Conservation (phyloP, 2,888 invertebrate genomes). For the Morinoia aosen region DNA sequence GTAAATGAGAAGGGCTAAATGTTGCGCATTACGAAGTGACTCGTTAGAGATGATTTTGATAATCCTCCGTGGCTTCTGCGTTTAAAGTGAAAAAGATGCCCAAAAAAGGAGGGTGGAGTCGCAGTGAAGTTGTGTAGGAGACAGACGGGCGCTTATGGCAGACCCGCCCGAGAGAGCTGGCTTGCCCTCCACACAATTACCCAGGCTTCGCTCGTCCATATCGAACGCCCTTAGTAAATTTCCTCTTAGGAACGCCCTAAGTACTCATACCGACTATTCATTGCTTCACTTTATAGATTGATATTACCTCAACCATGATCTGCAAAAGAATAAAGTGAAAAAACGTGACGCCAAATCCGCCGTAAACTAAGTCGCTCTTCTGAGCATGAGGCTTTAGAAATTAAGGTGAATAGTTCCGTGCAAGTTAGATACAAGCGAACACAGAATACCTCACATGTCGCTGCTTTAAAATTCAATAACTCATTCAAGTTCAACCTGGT, state of each 20-base stretch:
- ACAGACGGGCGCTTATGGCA: constrained; percentile 48
- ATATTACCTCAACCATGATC: constrained; percentile 19
- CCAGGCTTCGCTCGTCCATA: constrained; percentile 21
- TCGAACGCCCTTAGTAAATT: constrained; percentile 55
- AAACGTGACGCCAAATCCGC: background rate
- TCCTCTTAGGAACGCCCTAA: constrained; percentile 52
- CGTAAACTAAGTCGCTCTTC: background rate
- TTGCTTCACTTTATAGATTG: constrained; percentile 37
- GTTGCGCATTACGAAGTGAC: background rate
- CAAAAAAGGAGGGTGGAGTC: constrained; percentile 58
- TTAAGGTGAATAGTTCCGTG: background rate
- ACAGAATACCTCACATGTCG: background rate
- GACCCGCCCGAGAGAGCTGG: constrained; percentile 42
- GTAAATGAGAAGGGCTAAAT: background rate
- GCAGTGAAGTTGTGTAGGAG: constrained; percentile 56
- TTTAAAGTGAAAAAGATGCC: constrained; percentile 57
- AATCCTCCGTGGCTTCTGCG: background rate
- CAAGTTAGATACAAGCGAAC: background rate
- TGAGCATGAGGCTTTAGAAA: background rate
- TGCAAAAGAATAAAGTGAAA: background rate
- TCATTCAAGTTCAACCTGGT: no score
- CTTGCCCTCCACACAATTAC: constrained; percentile 47
- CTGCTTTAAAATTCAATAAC: background rate
- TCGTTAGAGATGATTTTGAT: background rate
- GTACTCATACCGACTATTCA: constrained; percentile 46